Base-by-base conservation (phyloP, 2,888 invertebrate genomes). In the Abrostola triplasia region DNA sequence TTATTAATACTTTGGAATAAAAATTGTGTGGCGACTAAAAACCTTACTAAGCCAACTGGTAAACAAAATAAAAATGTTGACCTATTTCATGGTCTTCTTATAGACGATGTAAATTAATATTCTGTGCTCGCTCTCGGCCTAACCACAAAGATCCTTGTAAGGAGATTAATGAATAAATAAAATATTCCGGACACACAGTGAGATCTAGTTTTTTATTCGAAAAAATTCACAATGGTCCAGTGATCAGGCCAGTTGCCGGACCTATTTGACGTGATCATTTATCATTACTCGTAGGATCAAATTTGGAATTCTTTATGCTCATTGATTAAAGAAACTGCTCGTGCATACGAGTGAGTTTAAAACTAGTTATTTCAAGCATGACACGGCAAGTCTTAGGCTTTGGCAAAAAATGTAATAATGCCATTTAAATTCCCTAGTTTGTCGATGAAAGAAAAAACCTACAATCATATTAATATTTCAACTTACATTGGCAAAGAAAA, bases 81-180 rank as follows among this genome's bases (percentile, higher is more conserved):
- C 13, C 13, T 8, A 12, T 9, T 13, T 9, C 7, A 47, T 13
- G 8, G 13, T 13, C 44, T 47, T 47, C 24, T 13, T 47, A 24
- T 24, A 44, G 12, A 44, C 44, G 4, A 47, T 56, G 37, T 56
- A 36, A 47, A 37, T 13, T 8, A 24, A n/a, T 13, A 56, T 47
- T 41, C 41, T 40, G 0, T 13, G 5, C 7, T 51, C 24, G 44
- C 48, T 40, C 40, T 58, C 58, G 36, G 35, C 40, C 12, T 13
- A 64, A 36, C 42, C 53, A 69, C 42, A 56, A 53, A 59, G 36
- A 50, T 48, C 35, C 12, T 68, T 58, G 70, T 75, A 58, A 57
- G 42, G 59, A 70, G 58, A 73, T 75, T 67, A 70, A 75, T 73
- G 59, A 66, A 36, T 50, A 56, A 70, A 60, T 70, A 70, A 73